These are phyloP conservation scores for Adineta ricciae DNA, from an alignment of 2,888 invertebrate species.

Conservation along the genomic window DNA sequence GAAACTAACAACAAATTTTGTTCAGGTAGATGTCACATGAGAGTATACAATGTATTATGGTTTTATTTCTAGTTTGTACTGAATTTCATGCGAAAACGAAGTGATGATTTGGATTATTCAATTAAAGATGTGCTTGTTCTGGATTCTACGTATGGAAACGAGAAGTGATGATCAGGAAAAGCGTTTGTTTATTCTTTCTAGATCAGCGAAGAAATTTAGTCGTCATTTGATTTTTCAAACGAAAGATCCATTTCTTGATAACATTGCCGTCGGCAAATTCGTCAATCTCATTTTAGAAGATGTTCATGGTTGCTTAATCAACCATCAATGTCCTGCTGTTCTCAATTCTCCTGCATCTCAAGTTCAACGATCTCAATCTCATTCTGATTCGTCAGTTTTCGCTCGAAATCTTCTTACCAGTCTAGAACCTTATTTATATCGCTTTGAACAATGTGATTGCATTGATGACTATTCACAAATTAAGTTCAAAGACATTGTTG, in stretches of 20 bases:
- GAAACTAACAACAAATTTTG: background rate
- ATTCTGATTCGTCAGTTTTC: background rate
- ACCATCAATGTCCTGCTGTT: background rate
- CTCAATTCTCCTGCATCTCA: background rate
- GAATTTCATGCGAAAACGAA: constrained; percentile 2
- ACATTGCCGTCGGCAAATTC: constrained; percentile 21
- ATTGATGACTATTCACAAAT: constrained; percentile 39
- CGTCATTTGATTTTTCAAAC: constrained; percentile 55
- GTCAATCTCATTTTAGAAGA: constrained; percentile 30
- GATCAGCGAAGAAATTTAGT: constrained; percentile 54
- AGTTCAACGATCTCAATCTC: background rate
- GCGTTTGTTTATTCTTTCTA: constrained; percentile 35
- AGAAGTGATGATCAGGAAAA: no score
- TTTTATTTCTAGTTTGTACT: background rate
- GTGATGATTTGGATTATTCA: constrained; percentile 36
- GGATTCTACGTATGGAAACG: constrained; percentile 41
- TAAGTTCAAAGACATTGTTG: background rate
- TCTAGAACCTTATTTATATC: background rate
- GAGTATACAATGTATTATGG: no score
- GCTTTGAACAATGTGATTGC: constrained; percentile 34
- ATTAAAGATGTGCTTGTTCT: constrained; percentile 39
- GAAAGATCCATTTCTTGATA: constrained; percentile 37
- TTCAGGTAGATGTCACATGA: background rate
- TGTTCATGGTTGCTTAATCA: constrained; percentile 2
- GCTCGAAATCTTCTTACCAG: background rate